Percentiles rank a stretch among this genome's conserved stretches.
Evolutionary conservation across 2,113 vertebrate genomes (phyloP).

Genomic region (Pangasianodon hypophthalmus): DNA sequence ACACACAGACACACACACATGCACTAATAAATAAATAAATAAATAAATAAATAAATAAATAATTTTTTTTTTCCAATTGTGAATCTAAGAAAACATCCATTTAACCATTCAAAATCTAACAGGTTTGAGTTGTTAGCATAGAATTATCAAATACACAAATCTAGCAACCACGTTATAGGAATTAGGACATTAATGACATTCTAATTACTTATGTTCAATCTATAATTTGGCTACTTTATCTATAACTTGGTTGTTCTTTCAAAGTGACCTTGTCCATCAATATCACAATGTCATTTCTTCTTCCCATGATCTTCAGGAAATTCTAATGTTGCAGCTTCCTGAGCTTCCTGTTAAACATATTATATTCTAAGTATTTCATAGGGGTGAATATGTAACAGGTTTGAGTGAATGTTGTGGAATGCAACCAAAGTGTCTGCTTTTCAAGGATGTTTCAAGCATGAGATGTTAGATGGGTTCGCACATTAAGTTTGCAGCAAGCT

Average conservation of each 20-base stretch:
- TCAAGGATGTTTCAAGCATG: neutral
- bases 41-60: no score
- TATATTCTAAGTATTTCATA: neutral
- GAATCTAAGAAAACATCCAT: neutral
- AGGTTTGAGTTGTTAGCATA: neutral
- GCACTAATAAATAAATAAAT: neutral
- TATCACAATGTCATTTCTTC: neutral
- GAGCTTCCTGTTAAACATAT: neutral
- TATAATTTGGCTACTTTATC: no score
- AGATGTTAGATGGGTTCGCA: neutral
- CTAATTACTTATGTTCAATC: no score
- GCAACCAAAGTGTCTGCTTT: neutral
- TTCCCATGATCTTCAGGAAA: neutral
- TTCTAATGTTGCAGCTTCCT: neutral
- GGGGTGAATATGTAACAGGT: neutral
- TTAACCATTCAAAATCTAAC: neutral
- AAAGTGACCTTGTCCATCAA: neutral
- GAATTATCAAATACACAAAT: neutral
- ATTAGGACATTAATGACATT: no score
- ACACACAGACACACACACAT: neutral
- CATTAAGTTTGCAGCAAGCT: neutral
- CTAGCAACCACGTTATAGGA: neutral
- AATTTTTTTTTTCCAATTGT: neutral
- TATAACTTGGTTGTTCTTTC: neutral
- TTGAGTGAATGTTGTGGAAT: neutral